Evolutionary conservation across 2,113 vertebrate species (phyloP).

Genomic region (Fulmarus glacialis): DNA sequence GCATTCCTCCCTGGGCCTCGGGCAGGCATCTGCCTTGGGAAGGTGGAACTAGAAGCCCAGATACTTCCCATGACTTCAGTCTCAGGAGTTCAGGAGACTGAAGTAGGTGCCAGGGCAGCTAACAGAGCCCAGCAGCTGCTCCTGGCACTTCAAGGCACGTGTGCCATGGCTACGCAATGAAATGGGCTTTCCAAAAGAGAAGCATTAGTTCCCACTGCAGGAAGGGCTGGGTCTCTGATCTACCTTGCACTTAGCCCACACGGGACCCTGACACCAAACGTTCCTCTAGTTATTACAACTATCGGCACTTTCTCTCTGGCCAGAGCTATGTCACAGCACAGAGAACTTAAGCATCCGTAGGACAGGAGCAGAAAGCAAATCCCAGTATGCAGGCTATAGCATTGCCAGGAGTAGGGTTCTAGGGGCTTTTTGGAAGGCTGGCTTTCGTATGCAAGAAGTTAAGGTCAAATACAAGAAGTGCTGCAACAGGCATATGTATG

Average conservation of each 20-base stretch:
- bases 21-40: neutral
- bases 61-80: neutral
- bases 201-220: neutral
- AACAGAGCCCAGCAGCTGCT: neutral
- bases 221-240: neutral
- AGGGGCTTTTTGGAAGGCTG: neutral
- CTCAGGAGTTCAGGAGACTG: neutral
- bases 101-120: neutral
- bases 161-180: neutral
- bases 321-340: neutral
- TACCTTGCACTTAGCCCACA: neutral
- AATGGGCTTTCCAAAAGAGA: neutral
- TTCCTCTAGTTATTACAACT: neutral
- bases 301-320: neutral
- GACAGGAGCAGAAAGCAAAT: neutral
- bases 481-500: no score
- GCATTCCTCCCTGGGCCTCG: neutral
- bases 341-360: no score
- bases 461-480: neutral
- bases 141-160: neutral
- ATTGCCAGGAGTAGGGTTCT: neutral
- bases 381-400: no score
- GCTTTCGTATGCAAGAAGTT: neutral
- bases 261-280: fast-evolving
- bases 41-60: neutral